Evolutionary conservation across 1,140 invertebrate genomes (phyloP).

Genomic region (Anastrepha ludens): DNA sequence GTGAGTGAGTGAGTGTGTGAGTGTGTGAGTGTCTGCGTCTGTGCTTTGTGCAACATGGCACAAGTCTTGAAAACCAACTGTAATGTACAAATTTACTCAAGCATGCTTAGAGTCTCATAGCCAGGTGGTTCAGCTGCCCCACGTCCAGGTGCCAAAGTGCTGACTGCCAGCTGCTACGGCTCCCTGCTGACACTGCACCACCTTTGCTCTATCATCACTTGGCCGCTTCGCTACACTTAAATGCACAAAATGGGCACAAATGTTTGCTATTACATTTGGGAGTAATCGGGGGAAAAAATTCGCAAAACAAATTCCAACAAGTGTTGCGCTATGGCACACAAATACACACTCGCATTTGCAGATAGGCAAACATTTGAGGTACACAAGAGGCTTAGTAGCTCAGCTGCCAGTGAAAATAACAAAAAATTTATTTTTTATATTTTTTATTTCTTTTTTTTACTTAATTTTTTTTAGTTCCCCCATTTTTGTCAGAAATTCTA

Average conservation of each 20-base stretch:
- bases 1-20: neutral
- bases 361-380: neutral
- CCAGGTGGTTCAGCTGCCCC: neutral
- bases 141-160: conserved; percentile 20
- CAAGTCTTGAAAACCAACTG: neutral
- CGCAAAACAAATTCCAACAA: conserved; percentile 20
- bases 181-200: neutral
- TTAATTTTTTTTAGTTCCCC: too few species aligned
- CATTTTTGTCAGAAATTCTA: neutral
- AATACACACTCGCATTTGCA: neutral
- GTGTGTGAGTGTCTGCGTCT: neutral
- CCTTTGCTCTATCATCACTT: neutral
- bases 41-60: neutral
- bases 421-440: neutral
- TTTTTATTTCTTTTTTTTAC: neutral
- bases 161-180: neutral
- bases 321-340: neutral
- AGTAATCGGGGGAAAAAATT: neutral
- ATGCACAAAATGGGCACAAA: conserved; percentile 35
- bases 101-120: neutral
- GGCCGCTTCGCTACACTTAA: conserved; percentile 34
- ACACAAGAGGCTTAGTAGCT: neutral
- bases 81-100: conserved; percentile 31
- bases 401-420: neutral
- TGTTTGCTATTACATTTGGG: conserved; percentile 25